Base-by-base conservation (phyloP, 2,113 vertebrate species). In the Xiphias gladius region DNA sequence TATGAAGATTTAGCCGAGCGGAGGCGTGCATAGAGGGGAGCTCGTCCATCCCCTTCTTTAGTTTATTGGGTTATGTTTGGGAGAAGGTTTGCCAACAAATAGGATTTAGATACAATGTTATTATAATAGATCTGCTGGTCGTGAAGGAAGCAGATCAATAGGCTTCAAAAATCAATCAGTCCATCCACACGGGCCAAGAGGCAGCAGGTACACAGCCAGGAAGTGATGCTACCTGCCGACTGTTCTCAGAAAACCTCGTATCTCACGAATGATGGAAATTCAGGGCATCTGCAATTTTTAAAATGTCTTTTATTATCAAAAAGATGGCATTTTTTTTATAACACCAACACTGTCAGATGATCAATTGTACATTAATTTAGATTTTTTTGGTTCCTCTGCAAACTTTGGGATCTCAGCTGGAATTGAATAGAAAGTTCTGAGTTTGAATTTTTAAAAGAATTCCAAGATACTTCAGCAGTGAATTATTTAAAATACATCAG, bases 21-120 rank as follows among this genome's bases (percentile, higher is more conserved):
- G 71, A 73, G 86, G 75, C 65, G 26, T 69, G 46, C n/a, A 14
- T 54, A 4, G 64, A 55, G 74, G 77, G 81, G 73, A 74, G 82
- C 79, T 72, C 35, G 17, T 76, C 85, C 67, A 48, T 84, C 71
- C 92, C 82, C 77, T 83, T 82, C 81, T 90, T 88, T 86, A 79
- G 76, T 79, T 92, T 91, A 93, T 93, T 92, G 85, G 76, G 91
- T 93, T 93, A 92, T 70, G 89, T 92, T 93, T 83, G 76, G 90
- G 88, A 90, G 91, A 83, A 79, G 87, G 86, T 93, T 85, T 83
- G 88, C 87, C 84, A 89, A 86, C 89, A 92, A 93, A 93, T 88
- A 90, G 80, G 89, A 93, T 93, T 93, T 86, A 86, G 83, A 93
- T 89, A 70, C 86, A 93, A 93, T 92, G 92, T 89, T 80, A 90